These are phyloP conservation scores for Morelia viridis DNA, from an alignment of 2,797 vertebrate species.

Conservation along the genomic window DNA sequence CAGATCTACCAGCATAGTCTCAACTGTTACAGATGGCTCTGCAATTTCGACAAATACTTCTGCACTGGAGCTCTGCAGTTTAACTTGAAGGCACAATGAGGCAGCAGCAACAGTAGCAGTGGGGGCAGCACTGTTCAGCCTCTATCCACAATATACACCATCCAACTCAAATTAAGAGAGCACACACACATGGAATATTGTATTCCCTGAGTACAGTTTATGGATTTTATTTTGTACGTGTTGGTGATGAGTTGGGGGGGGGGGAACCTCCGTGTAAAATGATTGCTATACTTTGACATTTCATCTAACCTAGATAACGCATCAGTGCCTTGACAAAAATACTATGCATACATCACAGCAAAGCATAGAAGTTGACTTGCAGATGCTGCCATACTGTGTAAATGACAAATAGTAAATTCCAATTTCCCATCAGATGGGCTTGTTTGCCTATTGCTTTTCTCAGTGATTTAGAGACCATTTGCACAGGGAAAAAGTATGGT, in stretches of 20 bases:
- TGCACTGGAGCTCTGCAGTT: no score
- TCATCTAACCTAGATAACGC: slow-evolving; percentile 30
- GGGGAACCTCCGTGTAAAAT: background rate
- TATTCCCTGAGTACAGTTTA: background rate
- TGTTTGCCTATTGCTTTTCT: background rate
- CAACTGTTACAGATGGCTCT: no score
- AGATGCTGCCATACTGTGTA: background rate
- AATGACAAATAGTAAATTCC: background rate
- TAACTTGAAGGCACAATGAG: no score
- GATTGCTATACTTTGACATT: slow-evolving; percentile 16
- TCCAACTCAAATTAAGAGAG: background rate
- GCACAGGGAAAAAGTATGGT: background rate
- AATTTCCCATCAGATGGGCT: background rate
- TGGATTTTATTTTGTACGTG: slow-evolving; percentile 15
- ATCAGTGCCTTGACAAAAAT: slow-evolving; percentile 42
- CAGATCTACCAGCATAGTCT: slow-evolving; percentile 79
- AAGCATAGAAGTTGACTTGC: slow-evolving; percentile 30
- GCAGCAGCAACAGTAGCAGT: no score
- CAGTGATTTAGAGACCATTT: background rate
- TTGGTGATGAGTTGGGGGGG: background rate
- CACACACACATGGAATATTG: background rate
- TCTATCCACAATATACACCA: no score
- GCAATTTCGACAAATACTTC: no score
- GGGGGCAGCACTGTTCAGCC: no score
- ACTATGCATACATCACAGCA: background rate